phyloP scores from a whole-genome alignment of 1,140 invertebrate genomes.

The Cydia splendana region DNA sequence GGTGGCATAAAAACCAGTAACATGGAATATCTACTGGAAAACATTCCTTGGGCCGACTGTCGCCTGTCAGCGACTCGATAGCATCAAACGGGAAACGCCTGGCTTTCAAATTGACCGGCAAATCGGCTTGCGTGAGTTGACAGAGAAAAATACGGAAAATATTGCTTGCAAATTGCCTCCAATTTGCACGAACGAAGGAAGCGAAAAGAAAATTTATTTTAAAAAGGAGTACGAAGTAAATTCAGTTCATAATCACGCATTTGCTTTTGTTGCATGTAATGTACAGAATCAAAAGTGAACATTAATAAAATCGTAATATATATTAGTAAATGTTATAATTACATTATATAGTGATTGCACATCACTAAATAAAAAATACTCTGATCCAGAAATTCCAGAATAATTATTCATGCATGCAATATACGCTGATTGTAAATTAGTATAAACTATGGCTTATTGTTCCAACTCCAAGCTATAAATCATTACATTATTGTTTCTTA shows the following conservation, averaged over 20 bases:
- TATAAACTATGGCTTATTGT: constrained; percentile 27
- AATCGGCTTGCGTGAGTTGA: constrained; percentile 22
- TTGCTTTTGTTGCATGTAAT: too few relatives aligned
- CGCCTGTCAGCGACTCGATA: constrained; percentile 27
- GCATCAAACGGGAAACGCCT: constrained; percentile 25
- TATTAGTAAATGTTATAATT: too few relatives aligned
- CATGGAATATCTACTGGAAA: constrained; percentile 26
- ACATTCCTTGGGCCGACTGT: constrained; percentile 23
- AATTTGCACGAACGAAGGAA: not conserved
- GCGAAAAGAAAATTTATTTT: constrained; percentile 8
- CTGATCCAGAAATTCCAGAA: too few relatives aligned
- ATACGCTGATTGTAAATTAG: not conserved
- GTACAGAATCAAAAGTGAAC: too few relatives aligned
- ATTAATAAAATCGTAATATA: too few relatives aligned
- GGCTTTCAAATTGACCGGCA: constrained; percentile 26
- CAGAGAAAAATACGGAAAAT: constrained; percentile 4
- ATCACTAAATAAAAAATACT: too few relatives aligned
- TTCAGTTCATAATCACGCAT: not conserved
- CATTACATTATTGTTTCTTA: constrained; percentile 18
- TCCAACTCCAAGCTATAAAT: constrained; percentile 1
- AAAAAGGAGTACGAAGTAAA: not conserved
- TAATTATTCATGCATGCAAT: too few relatives aligned
- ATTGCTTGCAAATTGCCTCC: constrained; percentile 1
- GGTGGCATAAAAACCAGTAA: constrained; percentile 27
- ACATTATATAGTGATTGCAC: too few relatives aligned